Conservation (phyloP, 2,888 invertebrate genomes). For the Allacma fusca region DNA sequence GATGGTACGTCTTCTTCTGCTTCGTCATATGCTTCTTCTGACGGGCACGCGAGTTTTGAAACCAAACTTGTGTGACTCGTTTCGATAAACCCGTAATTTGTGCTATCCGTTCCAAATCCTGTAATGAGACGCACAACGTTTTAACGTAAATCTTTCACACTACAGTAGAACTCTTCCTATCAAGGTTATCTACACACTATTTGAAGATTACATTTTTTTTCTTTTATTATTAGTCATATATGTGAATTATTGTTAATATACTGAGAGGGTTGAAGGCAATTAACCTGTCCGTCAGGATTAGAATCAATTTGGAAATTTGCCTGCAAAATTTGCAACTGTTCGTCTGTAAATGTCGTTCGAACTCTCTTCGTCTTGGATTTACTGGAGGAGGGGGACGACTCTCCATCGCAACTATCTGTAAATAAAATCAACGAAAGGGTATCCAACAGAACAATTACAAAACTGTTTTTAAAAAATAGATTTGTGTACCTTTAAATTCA, state of each 20-base stretch:
- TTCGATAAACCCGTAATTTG: conserved; percentile 69
- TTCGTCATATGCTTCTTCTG: conserved; percentile 66
- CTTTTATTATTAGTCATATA: no score
- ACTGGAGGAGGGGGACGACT: conserved; percentile 71
- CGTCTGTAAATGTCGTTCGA: conserved; percentile 72
- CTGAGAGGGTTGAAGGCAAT: neutral
- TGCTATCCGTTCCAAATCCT: conserved; percentile 70
- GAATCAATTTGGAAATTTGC: conserved; percentile 71
- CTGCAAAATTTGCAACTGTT: conserved; percentile 69
- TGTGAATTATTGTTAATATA: neutral
- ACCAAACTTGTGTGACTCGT: conserved; percentile 67
- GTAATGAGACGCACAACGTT: conserved; percentile 1
- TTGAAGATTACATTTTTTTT: no score
- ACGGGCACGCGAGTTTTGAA: conserved; percentile 68
- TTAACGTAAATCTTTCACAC: no score
- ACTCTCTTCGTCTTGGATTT: conserved; percentile 67
- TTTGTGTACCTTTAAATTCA: no score
- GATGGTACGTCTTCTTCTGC: conserved; percentile 45
- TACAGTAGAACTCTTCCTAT: no score
- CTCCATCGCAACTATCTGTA: conserved; percentile 78
- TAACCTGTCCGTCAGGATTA: conserved; percentile 70
- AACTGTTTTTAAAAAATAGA: no score
- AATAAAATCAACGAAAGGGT: neutral
- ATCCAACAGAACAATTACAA: no score
- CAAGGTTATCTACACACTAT: no score